These are phyloP conservation scores for Laticauda colubrina DNA, from an alignment of 2,113 vertebrate genomes.

Conservation along the genomic window DNA sequence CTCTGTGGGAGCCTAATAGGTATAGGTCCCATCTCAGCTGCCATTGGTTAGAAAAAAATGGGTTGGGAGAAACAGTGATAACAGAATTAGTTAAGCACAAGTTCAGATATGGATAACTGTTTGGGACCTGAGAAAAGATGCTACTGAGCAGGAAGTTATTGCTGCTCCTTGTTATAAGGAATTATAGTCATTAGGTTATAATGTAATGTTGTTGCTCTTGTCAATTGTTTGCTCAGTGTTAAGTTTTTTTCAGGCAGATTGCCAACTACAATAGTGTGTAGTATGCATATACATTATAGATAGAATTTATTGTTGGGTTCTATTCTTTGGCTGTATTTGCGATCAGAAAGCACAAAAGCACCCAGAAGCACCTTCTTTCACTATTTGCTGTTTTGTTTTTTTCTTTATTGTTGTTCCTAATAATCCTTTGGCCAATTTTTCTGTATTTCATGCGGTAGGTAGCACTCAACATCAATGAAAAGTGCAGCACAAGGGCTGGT, in stretches of 20 bases:
- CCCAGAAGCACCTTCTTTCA: background rate
- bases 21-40: background rate
- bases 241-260: background rate
- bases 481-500: background rate
- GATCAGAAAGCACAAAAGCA: background rate
- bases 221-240: background rate
- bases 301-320: background rate
- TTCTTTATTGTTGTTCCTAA: background rate
- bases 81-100: background rate
- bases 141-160: background rate
- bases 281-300: background rate
- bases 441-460: background rate
- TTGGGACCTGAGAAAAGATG: background rate
- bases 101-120: background rate
- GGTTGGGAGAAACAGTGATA: background rate
- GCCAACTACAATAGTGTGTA: background rate
- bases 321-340: background rate
- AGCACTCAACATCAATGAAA: background rate
- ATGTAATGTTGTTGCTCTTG: background rate
- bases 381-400: background rate
- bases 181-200: background rate
- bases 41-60: background rate
- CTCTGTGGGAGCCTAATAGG: background rate
- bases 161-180: background rate
- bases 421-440: background rate